These are phyloP conservation scores for Lophius americanus DNA, from an alignment of 2,797 vertebrate genomes.

Conservation along the genomic window DNA sequence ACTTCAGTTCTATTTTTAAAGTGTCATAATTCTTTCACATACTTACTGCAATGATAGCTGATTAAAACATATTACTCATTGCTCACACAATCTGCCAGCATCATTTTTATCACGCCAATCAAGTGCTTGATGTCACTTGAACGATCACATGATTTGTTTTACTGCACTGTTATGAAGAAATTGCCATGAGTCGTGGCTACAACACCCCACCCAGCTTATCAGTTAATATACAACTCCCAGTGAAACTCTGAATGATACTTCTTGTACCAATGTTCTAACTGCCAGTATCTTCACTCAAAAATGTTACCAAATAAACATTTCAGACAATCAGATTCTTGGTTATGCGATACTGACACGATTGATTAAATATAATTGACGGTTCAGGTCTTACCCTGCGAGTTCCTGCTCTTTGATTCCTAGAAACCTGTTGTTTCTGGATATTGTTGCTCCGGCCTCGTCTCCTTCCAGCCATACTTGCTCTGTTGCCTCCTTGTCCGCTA, in stretches of 20 bases:
- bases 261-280: too few species aligned
- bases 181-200: background rate
- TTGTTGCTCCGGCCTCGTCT: slow-evolving; percentile 73
- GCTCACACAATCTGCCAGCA: background rate
- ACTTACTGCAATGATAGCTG: background rate
- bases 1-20: background rate
- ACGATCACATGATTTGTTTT: background rate
- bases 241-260: too few species aligned
- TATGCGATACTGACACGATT: background rate
- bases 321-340: background rate
- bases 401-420: slow-evolving; percentile 41
- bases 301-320: background rate
- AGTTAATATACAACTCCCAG: background rate
- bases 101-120: background rate
- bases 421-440: slow-evolving; percentile 48
- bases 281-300: background rate
- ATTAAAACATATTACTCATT: background rate
- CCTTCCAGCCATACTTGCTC: slow-evolving; percentile 73
- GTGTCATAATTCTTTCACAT: background rate
- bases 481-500: slow-evolving; percentile 8
- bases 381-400: slow-evolving; percentile 52
- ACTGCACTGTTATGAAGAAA: background rate
- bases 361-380: background rate
- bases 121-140: too few species aligned
- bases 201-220: slow-evolving; percentile 5